Evolutionary conservation across 1,140 invertebrate genomes (phyloP).

Genomic region (Plutomurus gul): DNA sequence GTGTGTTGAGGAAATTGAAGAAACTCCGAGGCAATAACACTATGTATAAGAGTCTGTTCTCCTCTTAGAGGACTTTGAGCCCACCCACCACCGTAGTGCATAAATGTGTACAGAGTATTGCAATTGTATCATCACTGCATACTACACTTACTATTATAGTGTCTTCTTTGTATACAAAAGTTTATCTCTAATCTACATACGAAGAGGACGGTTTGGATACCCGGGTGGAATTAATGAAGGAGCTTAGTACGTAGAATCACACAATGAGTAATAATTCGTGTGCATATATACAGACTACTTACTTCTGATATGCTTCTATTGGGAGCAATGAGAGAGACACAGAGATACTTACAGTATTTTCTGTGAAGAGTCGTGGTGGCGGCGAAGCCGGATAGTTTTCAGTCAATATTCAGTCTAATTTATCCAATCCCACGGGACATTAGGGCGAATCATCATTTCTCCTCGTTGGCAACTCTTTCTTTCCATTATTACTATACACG

Average conservation of each 20-base stretch:
- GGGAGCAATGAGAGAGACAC: not conserved
- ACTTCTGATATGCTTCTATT: no score
- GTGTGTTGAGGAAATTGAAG: no score
- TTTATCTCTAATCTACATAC: not conserved
- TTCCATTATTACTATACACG: not conserved
- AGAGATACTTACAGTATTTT: not conserved
- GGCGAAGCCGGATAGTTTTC: not conserved
- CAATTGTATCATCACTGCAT: no score
- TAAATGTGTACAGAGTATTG: no score
- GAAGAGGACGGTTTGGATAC: not conserved
- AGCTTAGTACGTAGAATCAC: not conserved
- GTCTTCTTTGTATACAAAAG: not conserved
- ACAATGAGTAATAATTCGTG: no score
- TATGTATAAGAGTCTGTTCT: no score
- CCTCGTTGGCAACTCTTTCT: not conserved
- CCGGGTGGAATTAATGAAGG: not conserved
- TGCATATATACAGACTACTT: no score
- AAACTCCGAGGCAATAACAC: no score
- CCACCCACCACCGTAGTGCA: no score
- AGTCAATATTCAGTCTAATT: constrained; percentile 12
- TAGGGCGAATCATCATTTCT: constrained; percentile 21
- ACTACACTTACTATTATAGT: not conserved
- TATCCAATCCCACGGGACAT: constrained; percentile 7
- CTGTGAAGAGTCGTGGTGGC: not conserved
- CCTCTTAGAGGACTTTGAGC: no score